Evolutionary conservation across 2,113 vertebrate species (phyloP), one percentile per base, ranked within the genome.

Genomic region (Lepidothrix coronata): DNA sequence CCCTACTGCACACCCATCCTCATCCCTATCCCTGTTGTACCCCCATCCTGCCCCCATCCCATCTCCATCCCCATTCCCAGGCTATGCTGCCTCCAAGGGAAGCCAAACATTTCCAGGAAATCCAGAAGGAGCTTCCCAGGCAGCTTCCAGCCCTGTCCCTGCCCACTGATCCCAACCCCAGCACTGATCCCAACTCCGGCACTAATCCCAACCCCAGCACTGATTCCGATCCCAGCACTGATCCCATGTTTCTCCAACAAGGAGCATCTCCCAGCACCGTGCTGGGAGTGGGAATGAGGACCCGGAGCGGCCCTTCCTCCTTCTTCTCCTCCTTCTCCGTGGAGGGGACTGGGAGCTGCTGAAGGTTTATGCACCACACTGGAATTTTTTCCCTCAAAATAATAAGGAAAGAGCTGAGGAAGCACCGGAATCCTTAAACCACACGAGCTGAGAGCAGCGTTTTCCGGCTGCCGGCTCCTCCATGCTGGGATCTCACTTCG

Each of bases 351-450:
- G 4, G 85, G 80, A 77, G 52, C 52, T 4, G 58, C 31, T 2
- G 30, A 11, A 17, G 28, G 21, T 24, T 67, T 18, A 5, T 0
- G 43, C 30, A 8, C 68, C 74, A 13, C 37, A 3, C 0, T 0
- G 28, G 83, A 6, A 31, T 27, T 8, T 28, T 16, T 25, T 9
- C 41, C 81, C 22, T 6, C 24, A 21, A 16, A 61, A 25, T 1
- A 14, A 33, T 19, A 16, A 6, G 41, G 62, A 7, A 65, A 10
- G 5, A 25, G 57, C 78, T 1, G 37, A 59, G 66, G 44, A 49
- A 74, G 66, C 4, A 8, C 6, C 2, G 0, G 33, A 46, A 61
- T 4, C 57, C 67, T 14, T 6, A 5, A 55, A 35, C 25, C 15
- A 33, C 1, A 0, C 3, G 17, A 63, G 27, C 24, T 5, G 19